A percentile compares a stretch with the other conserved stretches of the same genome.
These are phyloP conservation scores for Penaeus chinensis DNA, from an alignment of 1,140 invertebrate species.

Conservation along the genomic window DNA sequence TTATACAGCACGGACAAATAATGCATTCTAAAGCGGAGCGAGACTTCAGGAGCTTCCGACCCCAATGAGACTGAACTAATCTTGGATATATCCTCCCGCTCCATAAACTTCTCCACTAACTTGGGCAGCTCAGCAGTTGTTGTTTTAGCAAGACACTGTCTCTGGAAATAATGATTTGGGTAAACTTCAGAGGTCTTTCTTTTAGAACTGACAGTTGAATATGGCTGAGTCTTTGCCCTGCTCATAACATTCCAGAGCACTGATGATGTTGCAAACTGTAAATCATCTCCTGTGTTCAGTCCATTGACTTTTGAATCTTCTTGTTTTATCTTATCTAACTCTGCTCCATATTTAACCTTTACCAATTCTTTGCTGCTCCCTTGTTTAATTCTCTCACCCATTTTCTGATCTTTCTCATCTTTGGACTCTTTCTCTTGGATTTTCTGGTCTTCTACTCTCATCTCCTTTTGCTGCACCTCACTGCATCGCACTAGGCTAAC, in stretches of 20 bases:
- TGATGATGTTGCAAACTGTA: conserved; percentile 21
- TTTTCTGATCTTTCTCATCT: no score
- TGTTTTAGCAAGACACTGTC: conserved; percentile 5
- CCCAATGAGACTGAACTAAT: neutral
- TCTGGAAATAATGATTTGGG: neutral
- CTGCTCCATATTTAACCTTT: neutral
- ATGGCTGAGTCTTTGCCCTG: conserved; percentile 13
- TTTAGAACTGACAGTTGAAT: neutral
- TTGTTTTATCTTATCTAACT: neutral
- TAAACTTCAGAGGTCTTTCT: neutral
- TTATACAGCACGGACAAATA: conserved; percentile 24
- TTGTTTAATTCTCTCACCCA: no score
- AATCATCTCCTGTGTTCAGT: conserved; percentile 8
- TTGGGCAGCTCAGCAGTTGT: conserved; percentile 7
- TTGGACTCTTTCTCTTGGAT: no score
- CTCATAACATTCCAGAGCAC: conserved; percentile 35
- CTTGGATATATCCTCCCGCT: conserved; percentile 27
- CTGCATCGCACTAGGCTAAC: no score
- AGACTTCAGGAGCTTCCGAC: neutral
- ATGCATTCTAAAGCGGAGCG: neutral
- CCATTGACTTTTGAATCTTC: neutral
- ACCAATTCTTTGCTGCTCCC: neutral
- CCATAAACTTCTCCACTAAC: conserved; percentile 24
- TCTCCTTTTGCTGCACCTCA: no score
- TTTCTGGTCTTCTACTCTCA: no score